A percentile compares a stretch with the other conserved stretches of the same genome.
These are phyloP conservation scores for Meliscaeva auricollis DNA, from an alignment of 2,888 invertebrate species.

Conservation along the genomic window DNA sequence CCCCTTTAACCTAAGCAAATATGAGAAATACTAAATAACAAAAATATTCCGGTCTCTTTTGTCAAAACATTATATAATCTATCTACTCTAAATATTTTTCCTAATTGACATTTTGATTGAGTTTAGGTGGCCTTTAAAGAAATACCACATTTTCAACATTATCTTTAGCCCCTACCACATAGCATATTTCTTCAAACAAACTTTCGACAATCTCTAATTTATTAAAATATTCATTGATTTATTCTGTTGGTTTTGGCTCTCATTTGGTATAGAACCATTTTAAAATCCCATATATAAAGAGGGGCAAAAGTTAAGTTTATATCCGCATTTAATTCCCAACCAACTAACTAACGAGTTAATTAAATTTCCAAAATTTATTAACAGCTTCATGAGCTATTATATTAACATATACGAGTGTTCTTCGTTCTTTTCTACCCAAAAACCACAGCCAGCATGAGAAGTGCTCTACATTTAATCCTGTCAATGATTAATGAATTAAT, in stretches of 20 bases:
- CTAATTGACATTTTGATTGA: constrained; percentile 19
- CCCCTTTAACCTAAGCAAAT: not conserved
- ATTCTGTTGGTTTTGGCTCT: constrained; percentile 1
- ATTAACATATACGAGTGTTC: constrained; percentile 2
- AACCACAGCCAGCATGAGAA: constrained; percentile 10
- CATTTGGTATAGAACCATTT: not conserved
- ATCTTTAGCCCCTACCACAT: too few species aligned
- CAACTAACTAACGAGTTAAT: constrained; percentile 60
- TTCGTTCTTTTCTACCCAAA: not conserved
- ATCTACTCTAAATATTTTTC: not conserved
- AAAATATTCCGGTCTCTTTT: not conserved
- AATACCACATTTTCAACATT: not conserved
- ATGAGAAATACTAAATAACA: not conserved
- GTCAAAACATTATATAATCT: not conserved
- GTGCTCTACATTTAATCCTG: constrained; percentile 52
- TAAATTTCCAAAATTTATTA: constrained; percentile 72
- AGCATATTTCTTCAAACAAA: constrained; percentile 11
- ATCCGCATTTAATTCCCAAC: constrained; percentile 36
- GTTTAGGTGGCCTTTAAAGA: not conserved
- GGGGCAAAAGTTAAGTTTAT: constrained; percentile 37
- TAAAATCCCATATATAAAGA: not conserved
- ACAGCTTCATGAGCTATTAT: constrained; percentile 35
- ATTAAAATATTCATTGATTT: constrained; percentile 29
- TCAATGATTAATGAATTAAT: constrained; percentile 69
- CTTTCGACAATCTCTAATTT: not conserved